Base-by-base conservation (phyloP, 1,140 invertebrate species). In the Cherax quadricarinatus region DNA sequence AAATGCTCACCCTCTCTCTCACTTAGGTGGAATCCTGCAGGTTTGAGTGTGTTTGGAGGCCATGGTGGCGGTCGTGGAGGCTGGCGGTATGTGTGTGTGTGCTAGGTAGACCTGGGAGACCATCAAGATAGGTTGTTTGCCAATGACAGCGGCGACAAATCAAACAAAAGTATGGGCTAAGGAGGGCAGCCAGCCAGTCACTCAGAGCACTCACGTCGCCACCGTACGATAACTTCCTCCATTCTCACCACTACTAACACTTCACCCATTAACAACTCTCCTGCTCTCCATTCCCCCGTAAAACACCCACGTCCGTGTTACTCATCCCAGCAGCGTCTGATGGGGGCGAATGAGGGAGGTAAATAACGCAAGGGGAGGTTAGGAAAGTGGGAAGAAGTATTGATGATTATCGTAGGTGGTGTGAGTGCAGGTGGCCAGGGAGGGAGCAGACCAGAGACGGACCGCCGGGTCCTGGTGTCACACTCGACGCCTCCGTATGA, bases 91-190 rank as follows among this genome's bases (percentile, higher is more conserved):
- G 53, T 57, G 53, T 48, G 49, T 53, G 73, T n/a, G 24, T 10
- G 73, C 57, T 48, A 30, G 75, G 73, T 75, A 80, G 86, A 60
- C 48, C 49, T 88, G 86, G 75, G 78, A 79, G 51, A 88, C 51
- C 75, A 75, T 80, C 62, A 91, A 86, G 84, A 86, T 91, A 86
- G 89, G 82, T 84, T 90, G 81, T 83, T 53, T 70, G 82, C 60
- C 83, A 86, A 91, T 86, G 89, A 84, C 89, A 91, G 89, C 78
- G 89, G 89, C 73, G 89, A 91, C 89, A 91, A 86, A 91, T 91
- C 89, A 91, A 91, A 91, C 89, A 91, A 91, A 91, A 91, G 89
- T 91, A 87, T 86, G 89, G 89, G 89, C 84, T 81, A 91, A 91
- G 89, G 89, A 91, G 89, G 89, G 89, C 89, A 91, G 89, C 89